Conservation (phyloP, 1,140 invertebrate genomes). For the Zaprionus capensis region DNA sequence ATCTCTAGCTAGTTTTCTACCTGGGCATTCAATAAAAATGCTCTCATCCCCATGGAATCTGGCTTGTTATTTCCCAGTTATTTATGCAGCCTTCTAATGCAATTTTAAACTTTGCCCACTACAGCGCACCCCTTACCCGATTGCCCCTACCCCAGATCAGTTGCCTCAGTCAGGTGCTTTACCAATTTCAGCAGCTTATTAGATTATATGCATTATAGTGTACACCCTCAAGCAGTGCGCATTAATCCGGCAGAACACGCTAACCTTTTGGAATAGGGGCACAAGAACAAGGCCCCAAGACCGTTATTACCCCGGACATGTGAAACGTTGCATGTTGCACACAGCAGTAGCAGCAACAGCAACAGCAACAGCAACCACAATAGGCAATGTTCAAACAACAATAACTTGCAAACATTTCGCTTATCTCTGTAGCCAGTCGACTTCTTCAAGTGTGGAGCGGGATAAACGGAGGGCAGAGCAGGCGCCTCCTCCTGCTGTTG, state of each 20-base stretch:
- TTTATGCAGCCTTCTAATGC: slow-evolving; percentile 71
- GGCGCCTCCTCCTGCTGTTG: background rate
- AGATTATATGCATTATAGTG: slow-evolving; percentile 79
- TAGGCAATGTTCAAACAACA: slow-evolving; percentile 48
- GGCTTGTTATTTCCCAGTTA: slow-evolving; percentile 50
- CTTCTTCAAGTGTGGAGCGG: slow-evolving; percentile 40
- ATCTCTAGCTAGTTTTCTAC: slow-evolving; percentile 50
- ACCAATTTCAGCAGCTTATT: slow-evolving; percentile 70
- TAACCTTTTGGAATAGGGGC: slow-evolving; percentile 22
- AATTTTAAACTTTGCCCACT: slow-evolving; percentile 63
- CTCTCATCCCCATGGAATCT: slow-evolving; percentile 28
- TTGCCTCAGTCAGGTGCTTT: slow-evolving; percentile 29
- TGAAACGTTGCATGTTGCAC: slow-evolving; percentile 76
- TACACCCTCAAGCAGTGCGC: slow-evolving; percentile 65
- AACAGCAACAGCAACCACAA: slow-evolving; percentile 41
- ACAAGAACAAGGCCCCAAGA: slow-evolving; percentile 18
- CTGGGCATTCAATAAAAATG: slow-evolving; percentile 30
- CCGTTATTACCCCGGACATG: slow-evolving; percentile 66
- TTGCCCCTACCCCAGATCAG: background rate
- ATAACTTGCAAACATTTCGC: slow-evolving; percentile 59
- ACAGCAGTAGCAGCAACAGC: slow-evolving; percentile 22
- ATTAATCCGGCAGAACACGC: slow-evolving; percentile 66
- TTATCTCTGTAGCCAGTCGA: slow-evolving; percentile 69
- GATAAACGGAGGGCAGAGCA: background rate
- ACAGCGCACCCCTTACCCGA: slow-evolving; percentile 10